A percentile compares a stretch with the other conserved stretches of the same genome.
Conservation (phyloP, 2,113 vertebrate genomes). For the Calidris pugnax region DNA sequence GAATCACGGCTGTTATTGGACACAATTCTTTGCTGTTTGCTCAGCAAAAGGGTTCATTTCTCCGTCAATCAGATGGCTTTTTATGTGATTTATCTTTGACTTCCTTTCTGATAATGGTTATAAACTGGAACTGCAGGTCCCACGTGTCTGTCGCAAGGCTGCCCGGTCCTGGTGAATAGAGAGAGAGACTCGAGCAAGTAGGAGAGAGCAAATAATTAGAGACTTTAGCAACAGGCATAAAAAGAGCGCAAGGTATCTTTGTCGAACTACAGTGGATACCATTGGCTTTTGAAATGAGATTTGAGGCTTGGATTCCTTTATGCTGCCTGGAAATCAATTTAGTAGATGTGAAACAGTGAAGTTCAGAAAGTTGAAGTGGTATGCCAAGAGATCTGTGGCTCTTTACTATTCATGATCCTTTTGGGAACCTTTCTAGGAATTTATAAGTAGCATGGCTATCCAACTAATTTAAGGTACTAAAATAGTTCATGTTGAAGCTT, state of each 20-base stretch:
- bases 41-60: constrained; percentile 23
- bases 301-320: constrained; percentile 8
- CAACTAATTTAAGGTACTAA: constrained; percentile 37
- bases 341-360: neutral
- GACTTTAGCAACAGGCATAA: constrained; percentile 10
- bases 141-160: neutral
- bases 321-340: constrained; percentile 41
- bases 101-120: constrained; percentile 47
- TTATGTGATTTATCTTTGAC: constrained; percentile 19
- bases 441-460: neutral
- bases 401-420: constrained; percentile 52
- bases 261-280: neutral
- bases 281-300: constrained; percentile 33
- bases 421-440: constrained; percentile 63
- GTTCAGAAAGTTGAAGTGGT: constrained; percentile 7
- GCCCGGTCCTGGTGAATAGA: constrained; percentile 4
- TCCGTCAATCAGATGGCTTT: constrained; percentile 7
- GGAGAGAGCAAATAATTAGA: constrained; percentile 51
- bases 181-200: neutral
- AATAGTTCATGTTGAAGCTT: constrained; percentile 25
- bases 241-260: neutral
- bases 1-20: constrained; percentile 1
- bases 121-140: constrained; percentile 17
- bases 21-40: constrained; percentile 56
- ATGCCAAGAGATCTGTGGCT: constrained; percentile 28